Evolutionary conservation across 2,797 vertebrate genomes (phyloP).

Genomic region (Sternarchorhynchus goeldii): DNA sequence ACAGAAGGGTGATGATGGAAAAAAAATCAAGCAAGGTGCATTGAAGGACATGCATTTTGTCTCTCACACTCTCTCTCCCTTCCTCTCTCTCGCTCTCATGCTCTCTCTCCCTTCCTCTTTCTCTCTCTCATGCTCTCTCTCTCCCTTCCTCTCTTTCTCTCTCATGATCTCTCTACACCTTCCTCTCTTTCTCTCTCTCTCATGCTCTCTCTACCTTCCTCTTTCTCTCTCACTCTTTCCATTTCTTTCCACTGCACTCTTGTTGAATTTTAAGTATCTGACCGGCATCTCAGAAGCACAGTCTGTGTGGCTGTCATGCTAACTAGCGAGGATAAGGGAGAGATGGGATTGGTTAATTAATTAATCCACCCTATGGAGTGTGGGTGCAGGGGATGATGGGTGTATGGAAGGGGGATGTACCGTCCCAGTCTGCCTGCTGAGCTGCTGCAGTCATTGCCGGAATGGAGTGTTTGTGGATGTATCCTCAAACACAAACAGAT

Average conservation of each 20-base stretch:
- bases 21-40: not conserved
- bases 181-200: constrained; percentile 35
- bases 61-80: constrained; percentile 5
- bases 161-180: not conserved
- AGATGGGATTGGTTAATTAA: constrained; percentile 25
- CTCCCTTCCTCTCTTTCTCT: not conserved
- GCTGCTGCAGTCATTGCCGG: not conserved
- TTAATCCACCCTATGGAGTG: not conserved
- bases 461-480: constrained; percentile 13
- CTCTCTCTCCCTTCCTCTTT: constrained; percentile 11
- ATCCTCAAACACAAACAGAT: constrained; percentile 25
- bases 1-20: not conserved
- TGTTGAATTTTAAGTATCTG: constrained; percentile 1
- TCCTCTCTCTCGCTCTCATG: constrained; percentile 40
- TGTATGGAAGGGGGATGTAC: not conserved
- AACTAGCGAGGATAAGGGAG: not conserved
- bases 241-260: not conserved
- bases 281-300: not conserved
- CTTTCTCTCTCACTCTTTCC: constrained; percentile 20
- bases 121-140: constrained; percentile 8
- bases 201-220: constrained; percentile 23
- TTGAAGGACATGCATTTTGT: constrained; percentile 14
- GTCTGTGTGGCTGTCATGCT: not conserved
- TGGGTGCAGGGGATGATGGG: not conserved
- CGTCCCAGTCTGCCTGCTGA: not conserved